A percentile compares a stretch with the other conserved stretches of the same genome.
These are phyloP conservation scores for Euplagia quadripunctaria DNA, from an alignment of 2,888 invertebrate genomes.

Conservation along the genomic window DNA sequence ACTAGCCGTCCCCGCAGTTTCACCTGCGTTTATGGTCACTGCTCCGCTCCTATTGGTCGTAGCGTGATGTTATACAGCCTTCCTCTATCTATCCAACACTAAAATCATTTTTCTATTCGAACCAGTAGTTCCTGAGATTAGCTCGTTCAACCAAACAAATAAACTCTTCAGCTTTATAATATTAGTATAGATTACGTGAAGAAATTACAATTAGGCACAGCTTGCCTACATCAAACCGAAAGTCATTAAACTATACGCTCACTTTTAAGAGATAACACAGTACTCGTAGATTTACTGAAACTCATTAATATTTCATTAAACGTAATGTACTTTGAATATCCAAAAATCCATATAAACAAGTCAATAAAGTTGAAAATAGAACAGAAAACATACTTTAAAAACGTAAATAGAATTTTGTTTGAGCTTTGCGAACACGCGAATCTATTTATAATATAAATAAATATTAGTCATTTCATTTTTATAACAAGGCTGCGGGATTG, in stretches of 20 bases:
- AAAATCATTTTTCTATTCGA: no score
- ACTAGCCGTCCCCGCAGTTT: no score
- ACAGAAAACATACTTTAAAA: slow-evolving; percentile 17
- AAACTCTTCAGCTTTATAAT: no score
- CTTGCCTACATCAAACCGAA: not conserved
- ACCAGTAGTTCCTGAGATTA: no score
- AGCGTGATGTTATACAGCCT: no score
- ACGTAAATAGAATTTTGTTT: slow-evolving; percentile 23
- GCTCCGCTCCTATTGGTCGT: no score
- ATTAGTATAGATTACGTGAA: not conserved
- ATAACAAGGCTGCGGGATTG: slow-evolving; percentile 37
- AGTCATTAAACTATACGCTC: not conserved
- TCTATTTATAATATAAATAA: slow-evolving; percentile 44
- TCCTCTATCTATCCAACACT: no score
- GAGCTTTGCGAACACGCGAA: slow-evolving; percentile 44
- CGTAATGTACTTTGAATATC: not conserved
- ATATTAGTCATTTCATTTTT: slow-evolving; percentile 52
- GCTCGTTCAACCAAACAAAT: no score
- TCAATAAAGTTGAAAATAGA: slow-evolving; percentile 30
- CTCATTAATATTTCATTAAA: slow-evolving; percentile 37
- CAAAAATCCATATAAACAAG: slow-evolving; percentile 8
- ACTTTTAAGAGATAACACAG: slow-evolving; percentile 5
- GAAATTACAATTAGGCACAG: not conserved
- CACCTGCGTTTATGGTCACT: no score
- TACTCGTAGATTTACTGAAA: slow-evolving; percentile 31